phyloP scores from a whole-genome alignment of 2,797 vertebrate genomes.

The Lycodopsis pacificus region DNA sequence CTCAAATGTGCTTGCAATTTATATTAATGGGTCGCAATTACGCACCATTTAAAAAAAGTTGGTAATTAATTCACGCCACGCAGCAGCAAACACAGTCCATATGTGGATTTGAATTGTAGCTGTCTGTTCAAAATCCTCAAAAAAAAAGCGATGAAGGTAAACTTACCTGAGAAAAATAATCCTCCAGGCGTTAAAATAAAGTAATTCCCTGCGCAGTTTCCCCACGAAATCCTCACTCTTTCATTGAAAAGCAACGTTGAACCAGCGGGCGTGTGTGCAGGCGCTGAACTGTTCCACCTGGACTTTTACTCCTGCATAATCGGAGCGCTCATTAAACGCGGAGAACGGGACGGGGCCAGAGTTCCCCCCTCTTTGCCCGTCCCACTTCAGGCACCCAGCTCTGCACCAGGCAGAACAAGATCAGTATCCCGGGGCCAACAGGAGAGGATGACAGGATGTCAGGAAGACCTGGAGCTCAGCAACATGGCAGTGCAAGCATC shows the following conservation, averaged over 20 bases:
- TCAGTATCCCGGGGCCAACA: slow-evolving; percentile 47
- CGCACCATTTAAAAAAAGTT: slow-evolving; percentile 5
- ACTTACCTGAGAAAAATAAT: slow-evolving; percentile 73
- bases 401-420: slow-evolving; percentile 54
- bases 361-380: slow-evolving; percentile 70
- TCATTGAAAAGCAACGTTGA: slow-evolving; percentile 36
- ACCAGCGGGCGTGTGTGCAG: slow-evolving; percentile 38
- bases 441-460: slow-evolving; percentile 39
- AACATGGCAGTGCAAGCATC: slow-evolving; percentile 23
- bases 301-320: slow-evolving; percentile 65
- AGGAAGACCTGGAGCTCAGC: slow-evolving; percentile 16
- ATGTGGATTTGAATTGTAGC: background rate
- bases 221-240: background rate
- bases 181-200: slow-evolving; percentile 33
- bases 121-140: slow-evolving; percentile 2
- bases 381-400: slow-evolving; percentile 72
- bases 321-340: slow-evolving; percentile 78
- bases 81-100: slow-evolving; percentile 26
- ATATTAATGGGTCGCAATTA: slow-evolving; percentile 27
- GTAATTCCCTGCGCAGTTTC: slow-evolving; percentile 45
- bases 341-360: slow-evolving; percentile 70
- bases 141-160: slow-evolving; percentile 23
- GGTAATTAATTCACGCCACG: slow-evolving; percentile 25
- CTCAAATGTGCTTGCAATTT: background rate
- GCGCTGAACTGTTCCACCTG: slow-evolving; percentile 68